These are phyloP conservation scores for Tragelaphus oryx DNA, from an alignment of 2,797 vertebrate genomes.

Conservation along the genomic window DNA sequence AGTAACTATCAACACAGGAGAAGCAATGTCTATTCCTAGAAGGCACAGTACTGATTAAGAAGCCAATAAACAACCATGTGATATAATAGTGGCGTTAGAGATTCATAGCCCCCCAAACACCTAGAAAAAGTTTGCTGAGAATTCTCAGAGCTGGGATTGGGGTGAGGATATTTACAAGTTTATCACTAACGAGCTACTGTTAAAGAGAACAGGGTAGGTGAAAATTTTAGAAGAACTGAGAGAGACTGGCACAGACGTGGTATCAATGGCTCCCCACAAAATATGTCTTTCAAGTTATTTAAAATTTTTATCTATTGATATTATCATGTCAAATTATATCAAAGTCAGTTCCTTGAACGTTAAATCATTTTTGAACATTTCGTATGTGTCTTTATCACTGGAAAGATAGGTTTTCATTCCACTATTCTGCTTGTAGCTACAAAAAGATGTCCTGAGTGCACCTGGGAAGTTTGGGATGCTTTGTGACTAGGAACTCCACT, in stretches of 20 bases:
- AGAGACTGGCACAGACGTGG: not conserved
- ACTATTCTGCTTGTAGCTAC: not conserved
- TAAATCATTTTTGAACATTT: not conserved
- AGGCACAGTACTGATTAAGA: not conserved
- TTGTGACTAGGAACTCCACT: not conserved
- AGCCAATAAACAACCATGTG: not conserved
- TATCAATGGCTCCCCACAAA: not conserved
- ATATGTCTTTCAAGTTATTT: not conserved
- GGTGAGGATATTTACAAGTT: not conserved
- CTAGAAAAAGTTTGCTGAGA: not conserved
- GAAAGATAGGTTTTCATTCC: not conserved
- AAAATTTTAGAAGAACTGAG: not conserved
- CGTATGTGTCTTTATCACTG: not conserved
- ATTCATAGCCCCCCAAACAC: not conserved
- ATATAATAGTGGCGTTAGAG: not conserved
- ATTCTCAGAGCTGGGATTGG: not conserved
- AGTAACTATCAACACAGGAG: not conserved
- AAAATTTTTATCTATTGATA: not conserved
- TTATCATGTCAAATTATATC: not conserved
- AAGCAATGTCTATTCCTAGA: not conserved
- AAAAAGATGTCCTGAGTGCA: not conserved
- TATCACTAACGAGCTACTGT: not conserved
- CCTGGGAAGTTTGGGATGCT: not conserved
- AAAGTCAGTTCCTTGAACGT: not conserved
- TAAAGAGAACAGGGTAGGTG: not conserved